These are phyloP conservation scores for Falco naumanni DNA, from an alignment of 2,797 vertebrate species.

Conservation along the genomic window DNA sequence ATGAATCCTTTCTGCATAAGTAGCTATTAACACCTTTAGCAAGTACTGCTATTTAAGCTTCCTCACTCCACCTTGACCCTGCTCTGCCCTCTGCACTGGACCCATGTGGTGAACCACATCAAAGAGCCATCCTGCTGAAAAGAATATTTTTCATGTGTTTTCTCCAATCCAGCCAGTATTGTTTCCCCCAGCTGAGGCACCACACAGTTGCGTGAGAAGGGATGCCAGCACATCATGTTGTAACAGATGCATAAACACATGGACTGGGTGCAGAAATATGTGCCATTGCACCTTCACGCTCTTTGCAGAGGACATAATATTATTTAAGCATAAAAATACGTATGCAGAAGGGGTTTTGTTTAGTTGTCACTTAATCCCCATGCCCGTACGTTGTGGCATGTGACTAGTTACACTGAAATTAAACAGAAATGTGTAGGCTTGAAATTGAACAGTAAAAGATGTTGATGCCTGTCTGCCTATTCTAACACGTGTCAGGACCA, in stretches of 20 bases:
- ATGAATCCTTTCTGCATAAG: background rate
- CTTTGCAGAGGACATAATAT: background rate
- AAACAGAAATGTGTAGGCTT: background rate
- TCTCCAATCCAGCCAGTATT: background rate
- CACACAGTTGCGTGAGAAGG: background rate
- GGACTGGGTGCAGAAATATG: background rate
- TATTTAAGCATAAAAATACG: background rate
- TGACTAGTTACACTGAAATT: background rate
- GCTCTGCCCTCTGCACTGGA: background rate
- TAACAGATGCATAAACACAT: background rate
- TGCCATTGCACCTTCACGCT: background rate
- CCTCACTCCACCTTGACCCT: background rate
- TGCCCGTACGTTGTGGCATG: background rate
- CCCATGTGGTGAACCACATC: background rate
- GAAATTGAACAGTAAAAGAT: background rate
- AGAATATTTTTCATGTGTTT: background rate
- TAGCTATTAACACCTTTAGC: background rate
- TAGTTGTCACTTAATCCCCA: background rate
- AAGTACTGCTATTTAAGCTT: background rate
- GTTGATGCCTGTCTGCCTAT: background rate
- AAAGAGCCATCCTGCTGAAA: background rate
- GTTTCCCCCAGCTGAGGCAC: background rate
- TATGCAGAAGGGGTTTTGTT: background rate
- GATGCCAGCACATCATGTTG: background rate
- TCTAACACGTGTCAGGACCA: background rate